phyloP scores from a whole-genome alignment of 1,140 invertebrate species.

The Ceratosolen solmsi region DNA sequence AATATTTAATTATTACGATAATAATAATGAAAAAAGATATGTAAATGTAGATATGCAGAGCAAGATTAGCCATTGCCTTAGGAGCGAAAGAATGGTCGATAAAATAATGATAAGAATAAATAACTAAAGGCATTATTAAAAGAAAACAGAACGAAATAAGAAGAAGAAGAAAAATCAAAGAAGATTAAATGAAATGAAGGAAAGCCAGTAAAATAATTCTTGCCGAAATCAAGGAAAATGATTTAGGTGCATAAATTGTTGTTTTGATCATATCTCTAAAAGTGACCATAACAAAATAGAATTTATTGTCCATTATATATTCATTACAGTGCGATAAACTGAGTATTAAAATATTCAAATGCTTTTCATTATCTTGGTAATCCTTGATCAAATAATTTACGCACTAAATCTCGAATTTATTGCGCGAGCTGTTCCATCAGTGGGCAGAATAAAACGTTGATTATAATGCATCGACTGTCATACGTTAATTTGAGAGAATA shows the following conservation, averaged over 20 bases:
- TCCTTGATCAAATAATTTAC: conserved; percentile 19
- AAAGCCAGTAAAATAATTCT: too few relatives aligned
- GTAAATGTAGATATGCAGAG: too few relatives aligned
- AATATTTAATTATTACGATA: too few relatives aligned
- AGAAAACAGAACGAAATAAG: too few relatives aligned
- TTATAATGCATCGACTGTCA: conserved; percentile 25
- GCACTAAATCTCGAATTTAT: conserved; percentile 20
- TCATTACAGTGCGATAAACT: conserved; percentile 3
- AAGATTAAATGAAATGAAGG: too few relatives aligned
- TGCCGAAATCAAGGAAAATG: too few relatives aligned
- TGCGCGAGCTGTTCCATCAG: conserved; percentile 7
- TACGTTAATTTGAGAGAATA: conserved; percentile 24
- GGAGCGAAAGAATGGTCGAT: too few relatives aligned
- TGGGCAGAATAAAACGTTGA: conserved; percentile 19
- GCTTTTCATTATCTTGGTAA: conserved; percentile 4
- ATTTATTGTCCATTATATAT: conserved; percentile 14
- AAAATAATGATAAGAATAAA: too few relatives aligned
- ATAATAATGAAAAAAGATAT: too few relatives aligned
- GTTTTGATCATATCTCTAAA: not conserved
- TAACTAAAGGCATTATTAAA: too few relatives aligned
- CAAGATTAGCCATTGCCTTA: too few relatives aligned
- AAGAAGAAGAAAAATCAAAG: too few relatives aligned
- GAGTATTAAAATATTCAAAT: conserved; percentile 26
- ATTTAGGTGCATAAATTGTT: not conserved
- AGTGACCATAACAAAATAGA: not conserved